Conservation (phyloP, 2,888 invertebrate genomes). For the Napeogenes inachia region DNA sequence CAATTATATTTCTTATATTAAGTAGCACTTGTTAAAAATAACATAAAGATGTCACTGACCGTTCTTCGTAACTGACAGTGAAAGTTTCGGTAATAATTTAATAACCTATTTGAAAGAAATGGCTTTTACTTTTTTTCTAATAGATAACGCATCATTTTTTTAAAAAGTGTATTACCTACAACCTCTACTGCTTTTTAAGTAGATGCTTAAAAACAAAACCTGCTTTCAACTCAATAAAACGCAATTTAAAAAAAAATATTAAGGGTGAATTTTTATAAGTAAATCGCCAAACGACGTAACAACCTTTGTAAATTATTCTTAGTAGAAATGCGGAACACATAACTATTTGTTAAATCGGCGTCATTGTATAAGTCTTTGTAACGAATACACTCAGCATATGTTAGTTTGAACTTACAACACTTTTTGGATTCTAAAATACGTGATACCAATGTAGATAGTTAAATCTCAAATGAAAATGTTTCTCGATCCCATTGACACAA, state of each 20-base stretch:
- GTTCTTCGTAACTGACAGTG: slow-evolving; percentile 47
- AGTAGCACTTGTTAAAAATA: not conserved
- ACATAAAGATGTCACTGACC: slow-evolving; percentile 13
- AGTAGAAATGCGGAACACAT: slow-evolving; percentile 77
- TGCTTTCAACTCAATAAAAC: no score
- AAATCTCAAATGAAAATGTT: not conserved
- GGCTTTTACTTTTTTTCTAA: no score
- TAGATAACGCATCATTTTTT: no score
- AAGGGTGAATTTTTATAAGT: not conserved
- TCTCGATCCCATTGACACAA: slow-evolving; percentile 4
- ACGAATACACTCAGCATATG: slow-evolving; percentile 65
- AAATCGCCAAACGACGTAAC: slow-evolving; percentile 51
- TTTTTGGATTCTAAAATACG: slow-evolving; percentile 70
- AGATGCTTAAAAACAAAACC: no score
- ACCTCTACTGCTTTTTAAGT: no score
- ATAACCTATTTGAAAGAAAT: not conserved
- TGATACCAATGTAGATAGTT: slow-evolving; percentile 63
- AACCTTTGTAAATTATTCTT: slow-evolving; percentile 69
- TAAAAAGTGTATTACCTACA: no score
- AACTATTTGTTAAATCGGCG: slow-evolving; percentile 74
- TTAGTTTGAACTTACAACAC: slow-evolving; percentile 74
- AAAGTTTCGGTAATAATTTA: slow-evolving; percentile 53
- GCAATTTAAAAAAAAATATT: no score
- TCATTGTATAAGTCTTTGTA: slow-evolving; percentile 76
- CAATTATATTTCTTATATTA: not conserved